A percentile compares a stretch with the other conserved stretches of the same genome.
Conservation (phyloP, 1,140 invertebrate species). For the Cotesia chilonis region DNA sequence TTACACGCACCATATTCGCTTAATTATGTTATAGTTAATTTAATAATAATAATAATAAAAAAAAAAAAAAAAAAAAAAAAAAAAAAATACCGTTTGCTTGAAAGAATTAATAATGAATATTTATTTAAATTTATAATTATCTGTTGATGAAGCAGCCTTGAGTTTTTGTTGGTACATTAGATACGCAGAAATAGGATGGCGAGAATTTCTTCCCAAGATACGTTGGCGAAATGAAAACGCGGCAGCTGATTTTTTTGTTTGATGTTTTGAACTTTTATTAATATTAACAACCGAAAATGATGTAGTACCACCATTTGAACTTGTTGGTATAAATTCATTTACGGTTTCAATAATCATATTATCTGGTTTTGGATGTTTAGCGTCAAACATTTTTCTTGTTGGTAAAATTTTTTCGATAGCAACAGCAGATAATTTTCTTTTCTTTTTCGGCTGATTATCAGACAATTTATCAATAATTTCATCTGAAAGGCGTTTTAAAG, state of each 20-base stretch:
- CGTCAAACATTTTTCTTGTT: slow-evolving; percentile 35
- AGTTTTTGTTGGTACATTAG: slow-evolving; percentile 47
- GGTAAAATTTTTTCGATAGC: slow-evolving; percentile 29
- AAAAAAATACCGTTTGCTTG: background rate
- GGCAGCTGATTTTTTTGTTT: background rate
- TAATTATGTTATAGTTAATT: no score
- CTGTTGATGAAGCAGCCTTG: slow-evolving; percentile 32
- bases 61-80: background rate
- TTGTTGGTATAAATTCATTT: slow-evolving; percentile 34
- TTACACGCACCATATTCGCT: no score
- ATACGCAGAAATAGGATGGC: slow-evolving; percentile 44
- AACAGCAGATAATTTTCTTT: slow-evolving; percentile 21
- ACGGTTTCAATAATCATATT: slow-evolving; percentile 34
- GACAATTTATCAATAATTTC: slow-evolving; percentile 45
- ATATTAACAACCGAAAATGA: slow-evolving; percentile 46
- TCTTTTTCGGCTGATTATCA: slow-evolving; percentile 43
- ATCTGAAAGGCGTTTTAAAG: slow-evolving; percentile 44
- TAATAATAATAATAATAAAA: no score
- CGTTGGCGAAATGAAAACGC: slow-evolving; percentile 41
- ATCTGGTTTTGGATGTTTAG: background rate
- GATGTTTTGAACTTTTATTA: slow-evolving; percentile 38
- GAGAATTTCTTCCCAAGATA: slow-evolving; percentile 46
- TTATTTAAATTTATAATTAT: slow-evolving; percentile 11
- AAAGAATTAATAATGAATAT: background rate
- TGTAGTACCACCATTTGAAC: slow-evolving; percentile 45